Percentiles rank a stretch among this genome's conserved stretches.
These are phyloP conservation scores for Austrofundulus limnaeus DNA, from an alignment of 2,113 vertebrate species.

Conservation along the genomic window DNA sequence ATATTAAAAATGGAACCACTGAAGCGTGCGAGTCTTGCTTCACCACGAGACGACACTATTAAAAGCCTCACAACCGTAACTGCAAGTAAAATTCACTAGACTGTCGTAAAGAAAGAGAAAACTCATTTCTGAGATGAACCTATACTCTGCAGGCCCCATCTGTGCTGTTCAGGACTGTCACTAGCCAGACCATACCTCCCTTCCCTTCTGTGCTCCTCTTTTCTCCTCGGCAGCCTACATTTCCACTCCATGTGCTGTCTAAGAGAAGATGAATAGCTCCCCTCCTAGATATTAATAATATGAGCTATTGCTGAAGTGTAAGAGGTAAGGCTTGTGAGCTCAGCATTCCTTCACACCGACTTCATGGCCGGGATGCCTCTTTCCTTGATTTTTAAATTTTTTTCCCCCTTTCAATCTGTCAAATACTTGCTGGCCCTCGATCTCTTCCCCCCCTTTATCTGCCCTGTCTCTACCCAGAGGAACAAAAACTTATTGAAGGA, in stretches of 20 bases:
- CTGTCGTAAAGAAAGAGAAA: constrained; percentile 53
- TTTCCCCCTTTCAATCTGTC: constrained; percentile 40
- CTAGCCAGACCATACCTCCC: constrained; percentile 26
- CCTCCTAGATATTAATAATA: constrained; percentile 77
- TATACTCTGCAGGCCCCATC: constrained; percentile 53
- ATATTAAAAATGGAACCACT: constrained; percentile 47
- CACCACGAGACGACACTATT: constrained; percentile 43
- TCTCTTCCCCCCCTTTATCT: constrained; percentile 34
- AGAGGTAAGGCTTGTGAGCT: constrained; percentile 73
- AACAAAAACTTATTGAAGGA: constrained; percentile 64
- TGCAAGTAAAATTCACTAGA: constrained; percentile 55
- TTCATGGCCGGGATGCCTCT: constrained; percentile 65
- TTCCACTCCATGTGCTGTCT: constrained; percentile 61
- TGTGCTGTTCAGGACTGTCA: constrained; percentile 64
- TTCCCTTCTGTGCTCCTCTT: constrained; percentile 39
- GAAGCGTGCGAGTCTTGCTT: constrained; percentile 45
- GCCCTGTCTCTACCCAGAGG: constrained; percentile 21
- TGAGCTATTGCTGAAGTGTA: constrained; percentile 71
- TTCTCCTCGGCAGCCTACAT: constrained; percentile 43
- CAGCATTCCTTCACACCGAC: constrained; percentile 79
- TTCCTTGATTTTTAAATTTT: constrained; percentile 29
- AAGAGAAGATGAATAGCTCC: constrained; percentile 71
- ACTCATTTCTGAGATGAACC: constrained; percentile 59
- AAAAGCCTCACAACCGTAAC: constrained; percentile 44
- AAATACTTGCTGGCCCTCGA: constrained; percentile 39